phyloP scores from a whole-genome alignment of 2,888 invertebrate species.

The Hedychridium roseum region DNA sequence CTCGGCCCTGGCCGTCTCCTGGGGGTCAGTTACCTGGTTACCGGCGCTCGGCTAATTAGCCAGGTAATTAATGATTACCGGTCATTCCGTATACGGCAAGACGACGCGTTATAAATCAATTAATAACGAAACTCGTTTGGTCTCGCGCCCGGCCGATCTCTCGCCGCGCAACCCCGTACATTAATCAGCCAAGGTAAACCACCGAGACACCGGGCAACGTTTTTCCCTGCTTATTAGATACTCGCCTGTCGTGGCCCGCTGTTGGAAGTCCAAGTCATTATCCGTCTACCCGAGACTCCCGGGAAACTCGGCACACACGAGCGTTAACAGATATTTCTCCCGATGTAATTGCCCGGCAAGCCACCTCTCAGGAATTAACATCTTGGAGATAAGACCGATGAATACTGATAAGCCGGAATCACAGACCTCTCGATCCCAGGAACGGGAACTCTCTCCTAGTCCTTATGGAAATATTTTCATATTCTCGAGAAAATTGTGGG shows the following conservation, averaged over 20 bases:
- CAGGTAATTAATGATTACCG: slow-evolving; percentile 44
- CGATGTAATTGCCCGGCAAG: no score
- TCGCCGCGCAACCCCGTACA: slow-evolving; percentile 2
- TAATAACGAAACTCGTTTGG: slow-evolving; percentile 43
- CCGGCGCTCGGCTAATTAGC: slow-evolving; percentile 42
- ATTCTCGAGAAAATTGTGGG: no score
- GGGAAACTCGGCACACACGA: no score
- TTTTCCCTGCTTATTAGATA: neutral
- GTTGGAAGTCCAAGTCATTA: no score
- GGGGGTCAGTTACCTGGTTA: slow-evolving; percentile 25
- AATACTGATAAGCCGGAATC: no score
- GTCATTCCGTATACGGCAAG: slow-evolving; percentile 36
- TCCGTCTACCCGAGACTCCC: no score
- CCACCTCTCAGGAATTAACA: no score
- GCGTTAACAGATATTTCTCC: no score
- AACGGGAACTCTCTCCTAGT: no score
- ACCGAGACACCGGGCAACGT: slow-evolving; percentile 4
- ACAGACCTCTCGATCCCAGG: no score
- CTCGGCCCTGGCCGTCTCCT: slow-evolving; percentile 5
- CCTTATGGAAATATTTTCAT: no score
- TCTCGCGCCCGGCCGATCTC: slow-evolving; percentile 27
- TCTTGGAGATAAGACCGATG: no score
- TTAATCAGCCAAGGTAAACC: slow-evolving; percentile 11
- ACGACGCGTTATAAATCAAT: slow-evolving; percentile 48
- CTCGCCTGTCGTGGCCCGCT: neutral